Evolutionary conservation across 1,140 invertebrate genomes (phyloP).

Genomic region (Brachionus sp.): DNA sequence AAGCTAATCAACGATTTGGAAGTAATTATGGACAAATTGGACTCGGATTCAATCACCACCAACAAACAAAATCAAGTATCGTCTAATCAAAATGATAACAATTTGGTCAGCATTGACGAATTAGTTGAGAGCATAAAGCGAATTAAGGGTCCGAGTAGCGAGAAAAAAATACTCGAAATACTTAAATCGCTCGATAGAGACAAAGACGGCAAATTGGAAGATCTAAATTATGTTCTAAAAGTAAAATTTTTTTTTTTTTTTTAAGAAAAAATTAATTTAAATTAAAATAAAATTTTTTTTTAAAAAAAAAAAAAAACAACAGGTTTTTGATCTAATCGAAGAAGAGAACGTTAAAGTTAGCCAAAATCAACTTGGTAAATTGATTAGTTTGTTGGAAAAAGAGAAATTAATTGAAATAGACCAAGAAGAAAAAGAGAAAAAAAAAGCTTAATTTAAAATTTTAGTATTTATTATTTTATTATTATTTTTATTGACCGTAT

Average conservation of each 20-base stretch:
- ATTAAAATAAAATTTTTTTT: too few species aligned
- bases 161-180: slow-evolving; percentile 17
- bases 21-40: background rate
- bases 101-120: slow-evolving; percentile 22
- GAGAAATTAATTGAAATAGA: slow-evolving; percentile 33
- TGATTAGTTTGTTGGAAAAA: slow-evolving; percentile 32
- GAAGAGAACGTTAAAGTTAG: slow-evolving; percentile 44
- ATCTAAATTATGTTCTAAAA: slow-evolving; percentile 41
- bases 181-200: slow-evolving; percentile 6
- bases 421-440: slow-evolving; percentile 23
- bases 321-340: slow-evolving; percentile 35
- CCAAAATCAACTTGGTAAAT: slow-evolving; percentile 15
- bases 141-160: background rate
- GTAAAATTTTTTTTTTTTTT: background rate
- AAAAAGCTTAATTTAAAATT: background rate
- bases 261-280: too few species aligned
- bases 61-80: background rate
- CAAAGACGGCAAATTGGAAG: slow-evolving; percentile 38
- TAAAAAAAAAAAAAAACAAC: too few species aligned
- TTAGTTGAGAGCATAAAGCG: background rate
- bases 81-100: background rate
- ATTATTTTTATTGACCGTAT: background rate
- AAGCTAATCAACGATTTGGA: slow-evolving; percentile 33
- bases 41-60: background rate
- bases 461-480: background rate